Evolutionary conservation across 1,140 invertebrate species (phyloP), one percentile per base, ranked within the genome.

Genomic region (Solen grandis): DNA sequence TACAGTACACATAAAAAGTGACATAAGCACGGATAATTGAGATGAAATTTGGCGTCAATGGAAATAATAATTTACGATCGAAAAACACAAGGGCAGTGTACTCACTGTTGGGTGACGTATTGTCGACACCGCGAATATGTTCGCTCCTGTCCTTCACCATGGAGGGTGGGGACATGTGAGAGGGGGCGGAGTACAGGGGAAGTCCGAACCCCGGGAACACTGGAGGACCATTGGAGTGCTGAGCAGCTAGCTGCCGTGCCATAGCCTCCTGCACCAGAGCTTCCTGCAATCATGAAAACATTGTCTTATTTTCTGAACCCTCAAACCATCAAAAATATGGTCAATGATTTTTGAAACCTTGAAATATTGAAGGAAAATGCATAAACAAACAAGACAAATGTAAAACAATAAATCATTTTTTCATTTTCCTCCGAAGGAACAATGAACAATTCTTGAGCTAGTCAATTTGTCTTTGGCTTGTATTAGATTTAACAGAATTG

Each of bases 261-360:
- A 92, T 59, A 22, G 86, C 84, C 75, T 91, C 90, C 68, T 92
- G 91, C 10, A 92, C 84, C 63, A 90, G 68, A 50, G 85, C 87
- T 54, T 92, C 91, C 90, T 92, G 82, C 13, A 82, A 27, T 19
- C n/a, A 60, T 60, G 16, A 27, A 16, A 2, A 19, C n/a, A 60
- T 33, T 60, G 57, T 52, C 1, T 22, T 52, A 52, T 52, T 52
- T 52, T 52, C 50, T 4, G n/a, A n/a, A n/a, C n/a, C n/a, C n/a
- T n/a, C n/a, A n/a, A n/a, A n/a, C n/a, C n/a, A n/a, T n/a, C n/a
- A n/a, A n/a, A n/a, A n/a, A n/a, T n/a, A n/a, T n/a, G n/a, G n/a
- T n/a, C n/a, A n/a, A n/a, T n/a, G n/a, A n/a, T n/a, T n/a, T n/a
- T n/a, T n/a, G n/a, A n/a, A n/a, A n/a, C n/a, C n/a, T n/a, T n/a